Evolutionary conservation across 37 sponge, comb jelly and placozoan species (phyloP).

Genomic region (Tethya wilhelma): DNA sequence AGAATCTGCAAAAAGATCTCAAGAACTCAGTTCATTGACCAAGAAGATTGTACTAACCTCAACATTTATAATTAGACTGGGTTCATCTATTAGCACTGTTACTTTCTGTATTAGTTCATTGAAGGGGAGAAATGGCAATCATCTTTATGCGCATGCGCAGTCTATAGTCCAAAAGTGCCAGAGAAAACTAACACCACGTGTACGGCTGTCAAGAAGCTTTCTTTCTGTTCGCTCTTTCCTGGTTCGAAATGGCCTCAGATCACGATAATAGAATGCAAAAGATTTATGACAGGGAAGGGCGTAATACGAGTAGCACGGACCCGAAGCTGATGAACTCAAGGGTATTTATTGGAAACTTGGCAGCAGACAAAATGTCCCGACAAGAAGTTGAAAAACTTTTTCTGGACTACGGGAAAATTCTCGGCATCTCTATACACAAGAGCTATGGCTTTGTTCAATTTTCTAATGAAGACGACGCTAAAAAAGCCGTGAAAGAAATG

Average conservation of each 20-base stretch:
- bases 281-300: constrained; percentile 40
- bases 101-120: no score
- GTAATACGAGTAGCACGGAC: constrained; percentile 65
- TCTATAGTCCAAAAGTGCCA: no score
- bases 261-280: background rate
- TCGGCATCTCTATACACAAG: constrained; percentile 68
- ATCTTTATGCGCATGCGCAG: no score
- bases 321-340: constrained; percentile 71
- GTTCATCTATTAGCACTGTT: no score
- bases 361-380: constrained; percentile 48
- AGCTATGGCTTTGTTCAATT: constrained; percentile 80
- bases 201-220: no score
- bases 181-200: no score
- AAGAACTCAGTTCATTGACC: no score
- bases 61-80: no score
- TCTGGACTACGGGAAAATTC: constrained; percentile 41
- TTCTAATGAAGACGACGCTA: constrained; percentile 56
- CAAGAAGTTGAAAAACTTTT: constrained; percentile 49
- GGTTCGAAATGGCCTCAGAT: background rate
- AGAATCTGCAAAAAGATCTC: no score
- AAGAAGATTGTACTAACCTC: no score
- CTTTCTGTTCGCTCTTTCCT: no score
- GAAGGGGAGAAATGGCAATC: no score
- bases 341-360: constrained; percentile 73
- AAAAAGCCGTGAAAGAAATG: constrained; percentile 32